Base-by-base conservation (phyloP, 2,888 invertebrate species). In the Lithophane semibrunnea region DNA sequence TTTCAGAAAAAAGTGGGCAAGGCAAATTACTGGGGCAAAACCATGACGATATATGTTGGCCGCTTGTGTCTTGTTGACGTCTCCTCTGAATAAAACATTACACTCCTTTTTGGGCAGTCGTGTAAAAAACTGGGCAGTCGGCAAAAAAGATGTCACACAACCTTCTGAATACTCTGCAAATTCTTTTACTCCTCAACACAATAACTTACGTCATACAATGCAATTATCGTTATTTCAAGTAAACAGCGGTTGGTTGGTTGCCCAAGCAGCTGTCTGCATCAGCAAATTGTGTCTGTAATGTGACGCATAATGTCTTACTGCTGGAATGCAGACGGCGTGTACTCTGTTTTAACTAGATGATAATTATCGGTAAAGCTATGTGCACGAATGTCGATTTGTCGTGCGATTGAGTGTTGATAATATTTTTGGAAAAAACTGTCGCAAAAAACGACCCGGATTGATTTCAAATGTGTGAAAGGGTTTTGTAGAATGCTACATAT, bases 271-370 rank as follows among this genome's bases (percentile, higher is more conserved):
- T 86, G 80, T 77, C 77, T 70, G 75, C 77, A 79, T 76, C 79
- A 83, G 82, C 82, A 84, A 87, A 80, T 81, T 79, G 67, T 75
- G 29, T 70, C 37, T 58, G 47, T 84, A 86, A 89, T 88, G 78
- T 81, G 80, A 80, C 77, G 83, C 70, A 82, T 88, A 86, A 86
- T 84, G 63, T 72, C 54, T 49, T 37, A 29, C 29, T 75, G 42
- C 75, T 72, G 83, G 88, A 87, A 88, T 88, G 86, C 72, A 77
- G 78, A 68, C 70, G 47, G 44, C 79, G 24, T 82, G 86, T 83
- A 80, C 75, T 80, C 60, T 64, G 72, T 78, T 71, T 78, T 79
- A 72, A 76, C 68, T 80, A 73, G 65, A 69, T 79, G 77, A 80
- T 85, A 69, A 83, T 80, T 54, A 79, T 73, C 44, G 7, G 10